Conservation (phyloP, 2,797 vertebrate species). For the Cryptoprocta ferox region DNA sequence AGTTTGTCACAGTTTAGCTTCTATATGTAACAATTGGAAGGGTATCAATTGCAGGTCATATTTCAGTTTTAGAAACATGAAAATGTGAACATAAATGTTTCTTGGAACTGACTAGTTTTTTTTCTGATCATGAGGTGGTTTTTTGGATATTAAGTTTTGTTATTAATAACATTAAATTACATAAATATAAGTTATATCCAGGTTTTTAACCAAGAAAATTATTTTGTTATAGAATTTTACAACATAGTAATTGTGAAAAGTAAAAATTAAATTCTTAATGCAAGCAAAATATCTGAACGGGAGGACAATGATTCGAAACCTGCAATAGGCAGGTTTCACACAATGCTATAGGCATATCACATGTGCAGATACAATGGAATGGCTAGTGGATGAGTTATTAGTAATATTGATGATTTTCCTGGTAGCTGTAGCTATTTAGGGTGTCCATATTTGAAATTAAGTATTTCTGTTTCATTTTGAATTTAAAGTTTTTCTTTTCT, state of each 20-base stretch:
- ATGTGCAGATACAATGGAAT: not conserved
- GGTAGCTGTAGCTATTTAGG: not conserved
- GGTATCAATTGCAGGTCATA: not conserved
- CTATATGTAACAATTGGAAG: not conserved
- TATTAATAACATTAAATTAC: constrained; percentile 30
- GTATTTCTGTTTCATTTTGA: constrained; percentile 53
- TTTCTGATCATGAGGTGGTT: not conserved
- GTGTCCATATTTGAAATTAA: constrained; percentile 24
- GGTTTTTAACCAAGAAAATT: constrained; percentile 42
- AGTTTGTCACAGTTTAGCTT: not conserved
- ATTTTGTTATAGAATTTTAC: not conserved
- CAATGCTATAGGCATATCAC: constrained; percentile 90
- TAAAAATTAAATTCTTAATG: not conserved
- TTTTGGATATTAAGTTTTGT: not conserved
- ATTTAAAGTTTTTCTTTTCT: constrained; percentile 34
- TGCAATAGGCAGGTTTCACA: constrained; percentile 94
- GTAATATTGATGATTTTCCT: not conserved
- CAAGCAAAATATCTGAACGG: constrained; percentile 87
- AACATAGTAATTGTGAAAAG: not conserved
- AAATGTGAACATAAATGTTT: constrained; percentile 14
- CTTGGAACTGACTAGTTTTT: not conserved
- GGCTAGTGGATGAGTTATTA: not conserved
- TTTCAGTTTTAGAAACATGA: constrained; percentile 45
- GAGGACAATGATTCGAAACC: constrained; percentile 90
- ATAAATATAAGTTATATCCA: not conserved